Percentiles rank a stretch among this genome's conserved stretches.
These are phyloP conservation scores for Teleogryllus occipitalis DNA, from an alignment of 1,140 invertebrate genomes.

Conservation along the genomic window DNA sequence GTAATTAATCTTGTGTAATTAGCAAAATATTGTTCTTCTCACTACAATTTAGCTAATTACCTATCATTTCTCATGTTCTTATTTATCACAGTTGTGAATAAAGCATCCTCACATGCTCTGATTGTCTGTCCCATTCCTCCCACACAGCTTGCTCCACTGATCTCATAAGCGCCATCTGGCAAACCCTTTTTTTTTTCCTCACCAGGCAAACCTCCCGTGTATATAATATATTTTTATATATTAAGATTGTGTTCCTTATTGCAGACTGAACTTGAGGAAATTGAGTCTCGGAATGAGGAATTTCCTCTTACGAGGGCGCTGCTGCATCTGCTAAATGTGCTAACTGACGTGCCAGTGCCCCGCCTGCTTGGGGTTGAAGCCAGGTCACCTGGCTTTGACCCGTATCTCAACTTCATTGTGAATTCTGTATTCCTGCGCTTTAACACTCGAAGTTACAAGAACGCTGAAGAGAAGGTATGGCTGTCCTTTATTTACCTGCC, in stretches of 20 bases:
- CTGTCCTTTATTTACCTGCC: background rate
- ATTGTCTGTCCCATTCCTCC: no score
- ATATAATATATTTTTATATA: background rate
- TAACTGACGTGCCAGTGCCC: constrained; percentile 69
- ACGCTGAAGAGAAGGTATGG: constrained; percentile 58
- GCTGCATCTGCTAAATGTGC: constrained; percentile 62
- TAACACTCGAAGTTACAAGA: constrained; percentile 66
- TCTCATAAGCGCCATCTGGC: no score
- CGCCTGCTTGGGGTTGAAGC: constrained; percentile 68
- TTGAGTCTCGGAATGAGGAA: constrained; percentile 81
- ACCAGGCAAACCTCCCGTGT: no score
- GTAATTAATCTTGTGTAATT: no score
- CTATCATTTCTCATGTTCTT: no score
- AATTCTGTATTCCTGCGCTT: constrained; percentile 71
- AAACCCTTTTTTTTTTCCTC: no score
- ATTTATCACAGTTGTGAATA: no score
- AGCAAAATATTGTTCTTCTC: no score
- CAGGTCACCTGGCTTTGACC: constrained; percentile 78
- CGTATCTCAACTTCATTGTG: constrained; percentile 76
- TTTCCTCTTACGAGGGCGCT: constrained; percentile 77
- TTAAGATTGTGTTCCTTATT: constrained; percentile 25
- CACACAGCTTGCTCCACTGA: no score
- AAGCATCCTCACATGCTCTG: no score
- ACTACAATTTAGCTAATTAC: no score
- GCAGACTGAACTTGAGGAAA: constrained; percentile 55